Evolutionary conservation across 1,140 invertebrate species (phyloP), one percentile per base, ranked within the genome.

Genomic region (Berghia stephanieae): DNA sequence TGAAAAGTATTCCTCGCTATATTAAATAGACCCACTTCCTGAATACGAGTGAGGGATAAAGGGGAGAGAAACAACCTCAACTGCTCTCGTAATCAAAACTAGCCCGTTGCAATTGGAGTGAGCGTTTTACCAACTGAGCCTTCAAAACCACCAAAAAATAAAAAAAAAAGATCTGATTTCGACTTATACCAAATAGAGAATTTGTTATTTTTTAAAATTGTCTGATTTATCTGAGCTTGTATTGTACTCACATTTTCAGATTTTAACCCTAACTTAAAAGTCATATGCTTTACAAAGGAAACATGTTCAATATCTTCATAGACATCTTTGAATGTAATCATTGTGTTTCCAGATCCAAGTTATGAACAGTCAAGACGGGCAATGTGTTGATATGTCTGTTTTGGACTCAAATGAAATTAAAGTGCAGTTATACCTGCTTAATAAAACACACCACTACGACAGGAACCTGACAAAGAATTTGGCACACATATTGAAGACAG

Each of bases 401-500:
- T 52, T 31, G 44, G 67, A 77, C 5, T 34, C 60, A 5, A 78
- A 71, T 6, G 78, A 83, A 36, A 84, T 86, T 13, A 80, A 57
- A 6, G 79, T 87, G 6, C 75, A 82, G 36, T 74, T 87, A 75
- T 87, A 86, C 71, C 68, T 87, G 0, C 66, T 80, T 5, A 82
- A 85, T 63, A 77, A 67, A 6, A 79, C 79, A 3, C 82, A 85
- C n/a, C 80, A 85, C 21, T 75, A 82, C 4, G 83, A 85, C 73
- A 66, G 76, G 21, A 42, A 24, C 21, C 78, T 86, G 18, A 87
- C 86, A 16, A 63, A 71, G 5, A 79, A 80, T 21, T 79, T 77
- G 67, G 79, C 78, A 21, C 70, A 77, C 42, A 44, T 84, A 34
- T 76, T 86, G 24, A 72, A 77, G 49, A 79, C 72, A 36, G 82